phyloP scores from a whole-genome alignment of 1,140 invertebrate species.

The Trichogramma pretiosum region DNA sequence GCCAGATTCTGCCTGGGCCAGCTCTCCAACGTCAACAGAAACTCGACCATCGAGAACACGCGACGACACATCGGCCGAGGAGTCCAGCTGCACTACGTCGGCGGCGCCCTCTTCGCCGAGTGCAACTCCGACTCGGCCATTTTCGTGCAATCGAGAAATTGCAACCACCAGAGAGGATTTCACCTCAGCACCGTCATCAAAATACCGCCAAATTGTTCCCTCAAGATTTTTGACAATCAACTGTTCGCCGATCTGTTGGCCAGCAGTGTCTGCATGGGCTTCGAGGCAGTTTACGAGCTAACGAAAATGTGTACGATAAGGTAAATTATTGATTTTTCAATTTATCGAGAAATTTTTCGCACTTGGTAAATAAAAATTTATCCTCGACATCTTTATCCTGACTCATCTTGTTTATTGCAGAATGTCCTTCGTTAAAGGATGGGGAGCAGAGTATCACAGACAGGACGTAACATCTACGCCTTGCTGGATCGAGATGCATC shows the following conservation, averaged over 20 bases:
- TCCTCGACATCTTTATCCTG: not conserved
- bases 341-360: not conserved
- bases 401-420: conserved; percentile 37
- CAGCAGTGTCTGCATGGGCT: conserved; percentile 53
- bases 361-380: not conserved
- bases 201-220: conserved; percentile 54
- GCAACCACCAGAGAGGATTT: conserved; percentile 49
- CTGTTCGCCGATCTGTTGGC: conserved; percentile 47
- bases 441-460: conserved; percentile 91
- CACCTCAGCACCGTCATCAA: conserved; percentile 61
- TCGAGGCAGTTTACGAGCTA: conserved; percentile 63
- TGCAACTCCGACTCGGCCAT: conserved; percentile 60
- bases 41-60: conserved; percentile 55
- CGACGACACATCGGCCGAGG: conserved; percentile 65
- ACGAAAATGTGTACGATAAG: conserved; percentile 67
- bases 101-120: conserved; percentile 59
- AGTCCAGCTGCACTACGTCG: conserved; percentile 65
- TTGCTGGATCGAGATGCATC: conserved; percentile 95
- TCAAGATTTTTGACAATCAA: conserved; percentile 67
- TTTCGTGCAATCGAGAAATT: conserved; percentile 62
- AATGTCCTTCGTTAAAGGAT: conserved; percentile 96
- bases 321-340: conserved; percentile 25
- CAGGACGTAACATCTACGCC: conserved; percentile 94
- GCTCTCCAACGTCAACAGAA: conserved; percentile 62
- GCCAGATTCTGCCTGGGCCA: conserved; percentile 61